Conservation (phyloP, 2,113 vertebrate species). For the Dasyprocta punctata region DNA sequence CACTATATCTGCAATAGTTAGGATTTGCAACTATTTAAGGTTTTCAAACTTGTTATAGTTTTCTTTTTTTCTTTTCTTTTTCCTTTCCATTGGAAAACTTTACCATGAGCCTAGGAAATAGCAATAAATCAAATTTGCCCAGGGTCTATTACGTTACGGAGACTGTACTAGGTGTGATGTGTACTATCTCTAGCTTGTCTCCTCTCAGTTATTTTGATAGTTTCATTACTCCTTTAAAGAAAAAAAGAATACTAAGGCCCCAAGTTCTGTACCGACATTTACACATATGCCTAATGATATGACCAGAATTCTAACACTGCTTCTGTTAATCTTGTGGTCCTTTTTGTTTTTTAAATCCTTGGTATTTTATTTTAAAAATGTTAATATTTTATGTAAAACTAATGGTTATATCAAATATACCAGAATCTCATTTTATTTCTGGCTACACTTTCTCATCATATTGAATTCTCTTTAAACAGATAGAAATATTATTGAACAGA, state of each 20-base stretch:
- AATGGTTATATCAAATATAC: background rate
- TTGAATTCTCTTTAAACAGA: background rate
- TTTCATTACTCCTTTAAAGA: background rate
- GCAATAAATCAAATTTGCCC: background rate
- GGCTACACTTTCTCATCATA: background rate
- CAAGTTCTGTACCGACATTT: background rate
- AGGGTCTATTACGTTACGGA: background rate
- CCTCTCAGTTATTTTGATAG: background rate
- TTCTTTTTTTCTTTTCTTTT: no score
- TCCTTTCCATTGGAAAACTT: background rate
- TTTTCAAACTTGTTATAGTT: background rate
- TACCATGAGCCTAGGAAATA: background rate
- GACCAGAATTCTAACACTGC: background rate
- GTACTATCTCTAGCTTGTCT: background rate
- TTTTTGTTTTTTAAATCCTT: background rate
- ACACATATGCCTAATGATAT: background rate
- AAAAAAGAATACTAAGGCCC: background rate
- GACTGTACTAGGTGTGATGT: background rate
- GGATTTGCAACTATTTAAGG: background rate
- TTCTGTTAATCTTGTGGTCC: background rate
- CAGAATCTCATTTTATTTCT: background rate
- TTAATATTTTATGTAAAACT: slow-evolving; percentile 18
- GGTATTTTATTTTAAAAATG: background rate
- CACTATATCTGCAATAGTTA: background rate
- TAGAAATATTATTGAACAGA: background rate